Conservation (phyloP, 1,140 invertebrate genomes). For the Calliphora vicina region DNA sequence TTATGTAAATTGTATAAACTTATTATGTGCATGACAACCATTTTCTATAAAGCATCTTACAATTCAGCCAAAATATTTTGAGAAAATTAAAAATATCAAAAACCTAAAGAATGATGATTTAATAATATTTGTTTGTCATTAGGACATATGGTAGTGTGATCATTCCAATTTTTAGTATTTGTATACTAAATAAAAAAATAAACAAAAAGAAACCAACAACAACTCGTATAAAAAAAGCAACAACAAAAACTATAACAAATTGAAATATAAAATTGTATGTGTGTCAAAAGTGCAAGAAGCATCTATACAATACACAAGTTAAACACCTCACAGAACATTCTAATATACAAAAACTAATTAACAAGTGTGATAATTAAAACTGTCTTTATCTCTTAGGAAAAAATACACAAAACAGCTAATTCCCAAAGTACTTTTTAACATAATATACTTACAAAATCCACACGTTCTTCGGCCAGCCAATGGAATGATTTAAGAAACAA, state of each 20-base stretch:
- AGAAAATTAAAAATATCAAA: neutral
- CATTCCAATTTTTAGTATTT: neutral
- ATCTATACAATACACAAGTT: no score
- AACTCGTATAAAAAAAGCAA: neutral
- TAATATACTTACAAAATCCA: constrained; percentile 91
- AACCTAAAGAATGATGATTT: neutral
- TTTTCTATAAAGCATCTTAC: neutral
- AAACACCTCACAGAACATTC: neutral
- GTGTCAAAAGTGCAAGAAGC: neutral
- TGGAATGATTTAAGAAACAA: constrained; percentile 99
- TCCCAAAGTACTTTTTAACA: no score
- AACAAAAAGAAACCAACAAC: neutral
- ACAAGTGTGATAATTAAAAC: neutral
- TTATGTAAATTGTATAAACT: no score
- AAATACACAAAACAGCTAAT: neutral
- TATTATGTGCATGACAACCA: no score
- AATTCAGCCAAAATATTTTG: neutral
- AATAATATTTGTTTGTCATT: neutral
- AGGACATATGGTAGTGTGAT: neutral
- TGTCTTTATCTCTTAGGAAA: neutral
- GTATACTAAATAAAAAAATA: neutral
- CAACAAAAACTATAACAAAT: neutral
- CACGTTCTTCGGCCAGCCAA: constrained; percentile 98
- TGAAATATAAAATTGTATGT: neutral
- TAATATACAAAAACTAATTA: neutral